These are phyloP conservation scores for Diceros bicornis DNA, from an alignment of 2,797 vertebrate genomes.

Conservation along the genomic window DNA sequence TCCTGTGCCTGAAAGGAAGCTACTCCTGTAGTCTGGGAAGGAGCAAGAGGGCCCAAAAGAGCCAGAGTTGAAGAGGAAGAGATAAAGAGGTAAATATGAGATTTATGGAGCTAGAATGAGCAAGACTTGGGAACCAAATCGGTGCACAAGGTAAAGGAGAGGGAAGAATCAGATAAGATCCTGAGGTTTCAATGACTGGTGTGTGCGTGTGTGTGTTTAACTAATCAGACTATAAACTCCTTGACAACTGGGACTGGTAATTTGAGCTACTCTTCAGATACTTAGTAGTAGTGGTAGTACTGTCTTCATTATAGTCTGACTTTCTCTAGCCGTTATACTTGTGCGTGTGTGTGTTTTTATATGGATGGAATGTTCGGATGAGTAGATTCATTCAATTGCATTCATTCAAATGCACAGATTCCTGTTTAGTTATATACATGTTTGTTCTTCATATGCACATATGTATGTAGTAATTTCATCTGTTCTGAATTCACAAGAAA, in stretches of 20 bases:
- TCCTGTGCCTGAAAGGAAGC: neutral
- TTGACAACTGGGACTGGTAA: neutral
- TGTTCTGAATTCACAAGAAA: conserved; percentile 47
- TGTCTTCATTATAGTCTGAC: neutral
- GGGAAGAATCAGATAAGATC: neutral
- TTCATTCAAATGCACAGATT: neutral
- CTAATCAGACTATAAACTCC: neutral
- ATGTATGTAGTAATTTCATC: neutral
- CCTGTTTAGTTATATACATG: neutral
- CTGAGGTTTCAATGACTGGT: neutral
- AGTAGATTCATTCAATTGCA: neutral
- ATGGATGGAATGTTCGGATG: neutral
- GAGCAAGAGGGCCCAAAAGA: neutral
- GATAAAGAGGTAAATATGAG: neutral
- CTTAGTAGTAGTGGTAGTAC: neutral
- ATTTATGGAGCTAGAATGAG: neutral
- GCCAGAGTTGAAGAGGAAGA: neutral
- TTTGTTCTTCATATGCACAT: neutral
- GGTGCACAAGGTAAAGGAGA: neutral
- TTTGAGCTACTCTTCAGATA: neutral
- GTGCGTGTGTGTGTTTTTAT: neutral
- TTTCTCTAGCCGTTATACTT: neutral
- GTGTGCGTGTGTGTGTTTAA: neutral
- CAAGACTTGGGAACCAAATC: neutral
- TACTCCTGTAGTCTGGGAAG: neutral